Evolutionary conservation across 1,140 invertebrate species (phyloP), one percentile per base, ranked within the genome.

Genomic region (Kradibia gibbosae): DNA sequence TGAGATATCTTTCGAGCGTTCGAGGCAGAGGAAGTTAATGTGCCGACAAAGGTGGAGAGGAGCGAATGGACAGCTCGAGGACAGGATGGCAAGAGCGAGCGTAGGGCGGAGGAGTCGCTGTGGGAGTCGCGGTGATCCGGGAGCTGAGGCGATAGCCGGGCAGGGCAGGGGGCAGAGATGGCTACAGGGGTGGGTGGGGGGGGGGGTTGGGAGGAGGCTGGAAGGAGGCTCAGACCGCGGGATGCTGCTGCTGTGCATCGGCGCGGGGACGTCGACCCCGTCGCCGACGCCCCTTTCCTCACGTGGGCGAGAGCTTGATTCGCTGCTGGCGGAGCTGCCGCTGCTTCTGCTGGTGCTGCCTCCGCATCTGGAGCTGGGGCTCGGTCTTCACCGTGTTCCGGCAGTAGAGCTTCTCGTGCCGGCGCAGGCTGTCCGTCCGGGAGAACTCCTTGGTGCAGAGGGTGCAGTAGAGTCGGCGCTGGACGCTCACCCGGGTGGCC

Each of bases 341-440:
- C 31, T 70, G n/a, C 17, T 70, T 53, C 48, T 39, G 34, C 53
- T 31, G 22, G 8, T 55, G 73, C 15, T 45, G 48, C 3, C 31
- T 34, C 22, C 10, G 48, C 42, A 72, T 36, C 45, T 65, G 53
- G 2, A 20, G 48, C 25, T 28, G 25, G 7, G 11, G 25, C 2
- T 22, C 50, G 2, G 0, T 42, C 48, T 72, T 80, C 0, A 31
- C 53, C 15, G 71, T 78, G 36, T 53, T 82, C 3, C 82, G n/a
- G 42, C 82, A 83, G 60, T 83, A 79, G 50, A 80, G 73, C 65
- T 80, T 83, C 53, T 80, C 77, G 42, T 83, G 82, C 8, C 82
- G 77, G 0, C 82, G 71, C 7, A 83, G 28, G 20, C 78, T 83
- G 62, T 83, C 82, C 10, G 77, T 79, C 25, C 82, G 77, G 0